Base-by-base conservation (phyloP, 2,888 invertebrate species). In the Eupithecia dodoneata region DNA sequence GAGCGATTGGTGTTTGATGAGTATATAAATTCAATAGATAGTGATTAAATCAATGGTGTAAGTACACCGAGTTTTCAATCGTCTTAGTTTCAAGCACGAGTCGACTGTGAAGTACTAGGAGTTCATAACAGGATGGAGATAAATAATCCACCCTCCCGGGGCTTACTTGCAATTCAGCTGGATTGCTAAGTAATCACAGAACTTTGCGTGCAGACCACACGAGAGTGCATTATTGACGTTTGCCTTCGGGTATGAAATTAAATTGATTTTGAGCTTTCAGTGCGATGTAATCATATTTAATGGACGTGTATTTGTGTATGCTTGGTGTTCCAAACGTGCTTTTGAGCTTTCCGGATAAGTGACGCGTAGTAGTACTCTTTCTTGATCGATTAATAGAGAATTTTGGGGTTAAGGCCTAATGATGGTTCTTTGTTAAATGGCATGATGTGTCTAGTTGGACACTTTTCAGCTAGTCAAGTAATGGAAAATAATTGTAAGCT, bases 101-200 rank as follows among this genome's bases (percentile, higher is more conserved):
- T 70, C 70, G 47, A 71, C 52, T 44, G 47, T 41, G 66, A 18
- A 59, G 45, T 75, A 75, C 77, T 18, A 75, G 77, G 75, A 72
- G 75, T 73, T 75, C 73, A 75, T 78, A 75, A 73, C 73, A 75
- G 63, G 47, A 73, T 73, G 66, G 75, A 75, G 77, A 73, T 73
- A 71, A 73, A 77, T 77, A 77, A 78, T 78, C 77, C 66, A 59
- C 41, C 13, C 77, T 70, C 73, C 41, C 63, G 69, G 59, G 59
- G 76, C 76, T 78, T 74, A 72, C 76, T 72, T 70, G 74, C 74
- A 74, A 79, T 73, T 79, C 79, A 74, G 74, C 74, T 74, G 72
- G 72, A 75, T 76, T 71, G 79, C 79, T 79, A 79, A 79, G 79
- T 79, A 76, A 79, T 76, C 74, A 79, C 75, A 42, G 76, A 79